Conservation (phyloP, 2,113 vertebrate species). For the Hystrix brachyura region DNA sequence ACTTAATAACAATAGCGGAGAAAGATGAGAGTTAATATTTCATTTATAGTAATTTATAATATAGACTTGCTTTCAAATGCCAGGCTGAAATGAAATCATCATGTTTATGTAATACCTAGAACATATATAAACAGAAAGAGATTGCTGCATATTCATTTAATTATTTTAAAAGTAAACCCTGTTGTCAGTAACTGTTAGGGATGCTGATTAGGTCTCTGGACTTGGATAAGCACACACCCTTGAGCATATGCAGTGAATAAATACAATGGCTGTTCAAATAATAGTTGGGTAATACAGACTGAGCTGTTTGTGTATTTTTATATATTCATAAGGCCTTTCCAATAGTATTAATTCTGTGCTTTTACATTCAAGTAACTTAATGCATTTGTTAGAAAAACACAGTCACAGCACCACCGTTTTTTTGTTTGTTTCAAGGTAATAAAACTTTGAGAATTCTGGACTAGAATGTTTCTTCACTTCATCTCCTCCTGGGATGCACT, state of each 20-base stretch:
- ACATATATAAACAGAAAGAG: conserved; percentile 7
- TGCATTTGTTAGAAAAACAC: conserved; percentile 42
- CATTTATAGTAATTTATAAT: conserved; percentile 58
- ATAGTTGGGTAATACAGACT: conserved; percentile 63
- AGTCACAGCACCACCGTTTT: neutral
- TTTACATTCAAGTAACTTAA: conserved; percentile 53
- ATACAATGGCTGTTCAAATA: conserved; percentile 43
- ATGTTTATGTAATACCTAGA: conserved; percentile 56
- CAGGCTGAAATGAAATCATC: conserved; percentile 54
- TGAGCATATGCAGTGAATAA: conserved; percentile 54
- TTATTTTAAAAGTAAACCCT: conserved; percentile 52
- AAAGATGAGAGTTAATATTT: conserved; percentile 56
- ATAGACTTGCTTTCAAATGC: conserved; percentile 54
- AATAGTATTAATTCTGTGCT: conserved; percentile 48
- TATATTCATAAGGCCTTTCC: conserved; percentile 42
- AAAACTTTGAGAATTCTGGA: conserved; percentile 47
- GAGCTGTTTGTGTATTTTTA: conserved; percentile 57
- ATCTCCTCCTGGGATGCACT: conserved; percentile 2
- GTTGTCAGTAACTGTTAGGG: conserved; percentile 52
- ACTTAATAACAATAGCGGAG: conserved; percentile 49
- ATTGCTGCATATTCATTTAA: conserved; percentile 52
- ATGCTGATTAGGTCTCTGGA: conserved; percentile 16
- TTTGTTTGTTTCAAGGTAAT: conserved; percentile 51
- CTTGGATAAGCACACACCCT: conserved; percentile 15
- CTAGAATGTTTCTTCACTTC: conserved; percentile 39